Conservation (phyloP, 2,797 vertebrate genomes). For the Enteromius radiatus region DNA sequence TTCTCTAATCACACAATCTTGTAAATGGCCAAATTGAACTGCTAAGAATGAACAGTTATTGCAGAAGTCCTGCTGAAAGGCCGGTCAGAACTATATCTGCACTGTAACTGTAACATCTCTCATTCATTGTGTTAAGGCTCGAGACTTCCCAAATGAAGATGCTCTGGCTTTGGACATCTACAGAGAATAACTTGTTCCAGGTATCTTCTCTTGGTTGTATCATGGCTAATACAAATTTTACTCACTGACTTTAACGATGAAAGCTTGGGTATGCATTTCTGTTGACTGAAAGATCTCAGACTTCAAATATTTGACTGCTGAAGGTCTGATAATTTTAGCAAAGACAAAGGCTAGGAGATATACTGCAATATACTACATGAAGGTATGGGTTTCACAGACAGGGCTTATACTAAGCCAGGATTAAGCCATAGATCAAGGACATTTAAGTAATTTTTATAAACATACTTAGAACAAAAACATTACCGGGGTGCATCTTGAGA, state of each 20-base stretch:
- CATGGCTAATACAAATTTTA: conserved; percentile 8
- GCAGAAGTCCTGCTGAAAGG: conserved; percentile 9
- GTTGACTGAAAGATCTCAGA: conserved; percentile 26
- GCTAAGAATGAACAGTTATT: conserved; percentile 13
- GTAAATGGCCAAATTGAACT: conserved; percentile 21
- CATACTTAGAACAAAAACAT: too few relatives aligned
- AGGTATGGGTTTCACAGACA: too few relatives aligned
- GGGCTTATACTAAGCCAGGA: too few relatives aligned
- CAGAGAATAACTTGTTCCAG: not conserved
- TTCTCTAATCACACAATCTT: conserved; percentile 13
- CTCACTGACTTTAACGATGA: not conserved
- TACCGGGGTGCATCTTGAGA: too few relatives aligned
- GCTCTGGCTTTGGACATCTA: conserved; percentile 5
- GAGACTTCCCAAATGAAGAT: conserved; percentile 31
- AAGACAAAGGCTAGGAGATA: conserved; percentile 12
- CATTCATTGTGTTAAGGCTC: conserved; percentile 40
- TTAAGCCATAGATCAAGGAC: too few relatives aligned
- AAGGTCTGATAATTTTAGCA: conserved; percentile 16
- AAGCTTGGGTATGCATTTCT: not conserved
- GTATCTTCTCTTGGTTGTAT: not conserved
- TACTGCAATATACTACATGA: conserved; percentile 47
- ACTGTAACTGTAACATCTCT: conserved; percentile 39
- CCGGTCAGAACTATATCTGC: conserved; percentile 34
- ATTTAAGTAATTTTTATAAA: too few relatives aligned
- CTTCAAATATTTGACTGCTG: conserved; percentile 2